phyloP scores from a whole-genome alignment of 2,888 invertebrate species.

The Netelia melanura region DNA sequence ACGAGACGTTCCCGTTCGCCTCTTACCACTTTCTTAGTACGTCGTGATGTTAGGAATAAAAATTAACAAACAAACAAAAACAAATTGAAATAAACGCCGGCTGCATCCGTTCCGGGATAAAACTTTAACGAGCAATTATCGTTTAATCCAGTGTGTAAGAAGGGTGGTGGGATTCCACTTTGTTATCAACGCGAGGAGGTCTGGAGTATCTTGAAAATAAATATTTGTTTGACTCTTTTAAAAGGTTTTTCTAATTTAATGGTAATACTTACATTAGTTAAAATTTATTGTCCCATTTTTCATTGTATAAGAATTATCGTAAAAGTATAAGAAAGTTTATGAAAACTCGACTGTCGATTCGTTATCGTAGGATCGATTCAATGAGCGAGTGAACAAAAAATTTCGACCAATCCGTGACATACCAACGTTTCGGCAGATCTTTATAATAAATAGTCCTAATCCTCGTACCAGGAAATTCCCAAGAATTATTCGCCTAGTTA shows the following conservation, averaged over 20 bases:
- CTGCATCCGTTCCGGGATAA: constrained; percentile 12
- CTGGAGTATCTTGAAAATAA: background rate
- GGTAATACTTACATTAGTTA: background rate
- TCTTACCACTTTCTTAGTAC: constrained; percentile 18
- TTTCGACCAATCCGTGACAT: too few relatives aligned
- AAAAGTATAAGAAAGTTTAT: too few relatives aligned
- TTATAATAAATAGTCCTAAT: constrained; percentile 11
- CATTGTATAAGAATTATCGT: too few relatives aligned
- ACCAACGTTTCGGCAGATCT: background rate
- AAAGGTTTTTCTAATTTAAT: background rate
- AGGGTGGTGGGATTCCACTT: background rate
- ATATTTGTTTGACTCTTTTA: background rate
- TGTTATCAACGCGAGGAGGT: background rate
- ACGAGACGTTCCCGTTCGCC: constrained; percentile 54
- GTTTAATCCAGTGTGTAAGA: constrained; percentile 43
- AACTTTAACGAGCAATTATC: constrained; percentile 65
- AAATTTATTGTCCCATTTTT: too few relatives aligned
- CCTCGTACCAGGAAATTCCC: constrained; percentile 5
- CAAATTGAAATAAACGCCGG: background rate
- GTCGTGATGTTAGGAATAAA: constrained; percentile 1
- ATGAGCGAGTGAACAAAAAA: too few relatives aligned
- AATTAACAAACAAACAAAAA: background rate
- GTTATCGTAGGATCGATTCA: too few relatives aligned
- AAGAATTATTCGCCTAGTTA: background rate
- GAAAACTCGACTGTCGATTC: too few relatives aligned